Base-by-base conservation (phyloP, 92 coral and sea anemone species). In the Nematostella vectensis region DNA sequence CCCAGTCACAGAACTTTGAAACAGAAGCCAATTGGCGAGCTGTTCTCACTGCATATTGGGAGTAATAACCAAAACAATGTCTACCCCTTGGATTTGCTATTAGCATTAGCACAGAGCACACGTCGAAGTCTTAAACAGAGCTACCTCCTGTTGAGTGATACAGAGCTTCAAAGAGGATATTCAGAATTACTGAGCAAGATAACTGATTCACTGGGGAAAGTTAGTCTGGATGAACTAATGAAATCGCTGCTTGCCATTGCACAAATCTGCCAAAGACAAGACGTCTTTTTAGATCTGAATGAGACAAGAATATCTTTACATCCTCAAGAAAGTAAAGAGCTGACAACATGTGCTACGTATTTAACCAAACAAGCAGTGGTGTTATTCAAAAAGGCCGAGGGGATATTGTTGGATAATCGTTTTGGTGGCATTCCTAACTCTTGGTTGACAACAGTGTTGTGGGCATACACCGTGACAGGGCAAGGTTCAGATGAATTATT, bases 41-140 rank as follows among this genome's bases (percentile, higher is more conserved):
- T n/a, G n/a, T n/a, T n/a, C n/a, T n/a, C n/a, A n/a, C n/a, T n/a
- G n/a, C n/a, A n/a, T n/a, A n/a, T n/a, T n/a, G n/a, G n/a, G n/a
- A n/a, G n/a, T n/a, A n/a, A n/a, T n/a, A n/a, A n/a, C n/a, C n/a
- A n/a, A n/a, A n/a, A n/a, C n/a, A n/a, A n/a, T n/a, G n/a, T n/a
- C n/a, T n/a, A n/a, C n/a, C n/a, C n/a, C n/a, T n/a, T n/a, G n/a
- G n/a, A n/a, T n/a, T n/a, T n/a, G n/a, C n/a, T n/a, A n/a, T n/a
- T n/a, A n/a, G n/a, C 49, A 29, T 16, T 65, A 20, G 49, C 53
- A 11, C 26, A 21, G 23, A 51, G 60, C 18, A 40, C 53, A 55
- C 47, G 30, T 20, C 52, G 29, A 54, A 65, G 71, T 45, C 53
- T 57, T 15, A 65, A 65, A 40, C 61, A 65, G 29, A 54, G 61